Evolutionary conservation across 2,888 invertebrate genomes (phyloP), one percentile per base, ranked within the genome.

Genomic region (Entomobrya multifasciata): DNA sequence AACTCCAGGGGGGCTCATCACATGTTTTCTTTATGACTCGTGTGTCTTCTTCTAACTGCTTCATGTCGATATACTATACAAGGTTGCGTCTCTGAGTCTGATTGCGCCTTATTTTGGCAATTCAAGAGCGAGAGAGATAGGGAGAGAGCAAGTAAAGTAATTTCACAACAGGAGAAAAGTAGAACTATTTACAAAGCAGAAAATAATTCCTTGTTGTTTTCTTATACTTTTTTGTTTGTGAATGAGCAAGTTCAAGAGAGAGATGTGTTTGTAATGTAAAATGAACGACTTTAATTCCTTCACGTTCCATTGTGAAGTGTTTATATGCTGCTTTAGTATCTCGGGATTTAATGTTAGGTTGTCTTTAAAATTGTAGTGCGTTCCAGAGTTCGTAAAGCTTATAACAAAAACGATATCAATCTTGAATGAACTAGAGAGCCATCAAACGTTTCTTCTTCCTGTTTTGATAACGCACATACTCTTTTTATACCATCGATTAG

Each of bases 1-100:
- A 86, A 80, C 86, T 70, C 82, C 87, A 87, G 87, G 87, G 79
- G 87, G 87, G 83, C 87, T 87, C 87, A 87, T 87, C 87, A 87
- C 83, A 87, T 78, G 79, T 74, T 87, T 83, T 87, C 83, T 87
- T 87, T 87, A 87, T 84, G 78, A 84, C 87, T 79, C 52, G 52
- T 13, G 65, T 79, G 65, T 62, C 44, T 57, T 62, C 25, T 36
- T 57, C 41, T 52, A n/a, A n/a, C 27, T 8, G 13, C 67, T n/a
- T 70, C 60, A 20, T 60, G 77, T 77, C 77, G 57, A 77, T 60
- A 4, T 13, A n/a, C 44, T 27, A 60, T 62, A n/a, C 27, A 10
- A 0, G 44, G 36, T 67, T 62, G 36, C 36, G 13, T 11, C 11
- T 22, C 17, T 15, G 25, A 60, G 8, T 11, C 10, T 4, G 27